Evolutionary conservation across 2,113 vertebrate genomes (phyloP).

Genomic region (Pygoscelis antarcticus): DNA sequence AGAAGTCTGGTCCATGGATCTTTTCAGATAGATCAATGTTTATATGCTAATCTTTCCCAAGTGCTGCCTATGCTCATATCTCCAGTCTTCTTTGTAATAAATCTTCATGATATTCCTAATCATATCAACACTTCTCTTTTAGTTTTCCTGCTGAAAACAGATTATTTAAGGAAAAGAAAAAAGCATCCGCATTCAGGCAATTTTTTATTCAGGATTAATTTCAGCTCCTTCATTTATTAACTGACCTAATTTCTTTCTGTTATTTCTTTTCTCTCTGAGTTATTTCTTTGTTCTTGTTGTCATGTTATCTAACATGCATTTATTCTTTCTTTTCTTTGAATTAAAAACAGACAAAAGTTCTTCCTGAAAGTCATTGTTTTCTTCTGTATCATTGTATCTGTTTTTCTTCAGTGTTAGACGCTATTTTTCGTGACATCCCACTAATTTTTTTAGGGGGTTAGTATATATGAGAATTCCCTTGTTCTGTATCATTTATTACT

Average conservation of each 20-base stretch:
- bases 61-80: neutral
- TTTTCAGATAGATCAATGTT: neutral
- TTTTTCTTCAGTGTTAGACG: neutral
- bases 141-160: neutral
- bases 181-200: neutral
- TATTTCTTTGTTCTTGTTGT: neutral
- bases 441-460: neutral
- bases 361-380: neutral
- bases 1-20: neutral
- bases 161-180: neutral
- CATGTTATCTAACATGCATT: neutral
- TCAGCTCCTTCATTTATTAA: constrained; percentile 12
- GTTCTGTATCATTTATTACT: neutral
- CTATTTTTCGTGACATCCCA: neutral
- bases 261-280: constrained; percentile 9
- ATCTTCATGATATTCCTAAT: neutral
- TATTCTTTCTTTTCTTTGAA: neutral
- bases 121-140: neutral
- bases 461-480: neutral
- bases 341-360: neutral
- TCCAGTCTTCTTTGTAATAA: neutral
- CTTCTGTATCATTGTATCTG: neutral
- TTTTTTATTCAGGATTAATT: constrained; percentile 1
- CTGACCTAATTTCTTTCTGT: constrained; percentile 30
- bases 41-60: neutral